Base-by-base conservation (phyloP, 92 coral and sea anemone genomes). In the Phenganax marumi region DNA sequence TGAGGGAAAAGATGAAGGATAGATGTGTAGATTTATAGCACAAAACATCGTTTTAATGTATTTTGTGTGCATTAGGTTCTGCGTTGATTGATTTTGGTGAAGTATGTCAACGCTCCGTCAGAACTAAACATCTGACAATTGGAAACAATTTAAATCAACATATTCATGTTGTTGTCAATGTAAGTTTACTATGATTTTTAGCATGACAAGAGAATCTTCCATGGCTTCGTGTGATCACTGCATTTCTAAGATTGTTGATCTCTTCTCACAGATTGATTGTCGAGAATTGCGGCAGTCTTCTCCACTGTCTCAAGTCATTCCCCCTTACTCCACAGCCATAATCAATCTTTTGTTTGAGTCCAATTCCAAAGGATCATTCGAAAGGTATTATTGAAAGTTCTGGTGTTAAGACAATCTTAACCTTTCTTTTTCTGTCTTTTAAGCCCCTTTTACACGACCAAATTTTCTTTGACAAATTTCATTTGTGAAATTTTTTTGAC, bases 251-350 rank as follows among this genome's bases (percentile, higher is more conserved):
- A 33, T 33, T 33, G 43, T 5, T n/a, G n/a, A n/a, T 23, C 82
- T 46, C 61, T 46, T 79, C 9, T 63, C 81, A 58, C 58, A 95
- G 98, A 91, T 95, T 79, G 98, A 95, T 73, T 92, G 98, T 33
- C 94, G 98, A 69, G 98, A 95, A 86, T 87, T 95, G 48, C 90
- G 98, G 17, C 98, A 95, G 78, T 92, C 98, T 25, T 95, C 98
- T 8, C 98, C 98, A 11, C 85, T 95, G 56, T 95, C 97, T 58
- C 98, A 95, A 83, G 98, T 92, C 21, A 89, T 95, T 19, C 98
- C 98, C 52, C 98, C 98, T 25, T 79, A 75, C 43, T 92, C 97
- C 8, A 90, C 91, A 39, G 95, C 98, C 22, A 92, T 91, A 73
- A 90, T 95, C 48, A 89, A 90, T 24, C 86, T 95, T 77, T 89